These are phyloP conservation scores for Octodonta nipae DNA, from an alignment of 2,888 invertebrate genomes.

Conservation along the genomic window DNA sequence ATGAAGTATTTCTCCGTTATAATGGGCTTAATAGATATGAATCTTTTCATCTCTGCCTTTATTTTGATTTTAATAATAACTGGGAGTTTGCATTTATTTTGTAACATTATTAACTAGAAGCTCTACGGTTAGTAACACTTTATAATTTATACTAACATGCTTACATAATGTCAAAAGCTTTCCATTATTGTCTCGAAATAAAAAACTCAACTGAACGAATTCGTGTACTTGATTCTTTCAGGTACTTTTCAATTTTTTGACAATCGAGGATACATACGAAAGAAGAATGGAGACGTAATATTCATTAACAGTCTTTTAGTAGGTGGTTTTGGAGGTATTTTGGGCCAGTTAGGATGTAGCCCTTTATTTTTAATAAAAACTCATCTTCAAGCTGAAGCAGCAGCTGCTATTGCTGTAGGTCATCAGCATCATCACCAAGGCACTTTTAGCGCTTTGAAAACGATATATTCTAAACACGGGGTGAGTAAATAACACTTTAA, in stretches of 20 bases:
- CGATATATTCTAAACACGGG: slow-evolving; percentile 45
- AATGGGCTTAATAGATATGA: too few relatives aligned
- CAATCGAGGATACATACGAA: slow-evolving; percentile 31
- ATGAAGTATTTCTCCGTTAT: too few relatives aligned
- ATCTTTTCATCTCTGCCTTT: too few relatives aligned
- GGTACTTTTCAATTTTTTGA: slow-evolving; percentile 27
- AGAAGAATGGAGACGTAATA: slow-evolving; percentile 38
- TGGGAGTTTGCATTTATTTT: too few relatives aligned
- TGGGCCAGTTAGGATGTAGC: slow-evolving; percentile 41
- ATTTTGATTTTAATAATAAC: too few relatives aligned
- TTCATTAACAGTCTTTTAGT: slow-evolving; percentile 37
- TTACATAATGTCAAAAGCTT: too few relatives aligned
- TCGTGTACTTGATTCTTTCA: too few relatives aligned
- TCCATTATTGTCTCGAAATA: too few relatives aligned
- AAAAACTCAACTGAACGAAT: too few relatives aligned
- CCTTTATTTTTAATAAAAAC: slow-evolving; percentile 77
- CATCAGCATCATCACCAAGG: slow-evolving; percentile 64
- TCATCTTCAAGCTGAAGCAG: slow-evolving; percentile 66
- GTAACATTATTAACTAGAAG: too few relatives aligned
- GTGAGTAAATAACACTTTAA: slow-evolving; percentile 20
- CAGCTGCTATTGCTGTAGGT: slow-evolving; percentile 67
- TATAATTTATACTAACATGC: too few relatives aligned
- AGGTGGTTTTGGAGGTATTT: slow-evolving; percentile 50
- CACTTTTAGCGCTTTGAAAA: slow-evolving; percentile 38
- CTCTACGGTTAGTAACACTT: too few relatives aligned